Percentiles rank a stretch among this genome's conserved stretches.
These are phyloP conservation scores for Cosmia trapezina DNA, from an alignment of 2,888 invertebrate species.

Conservation along the genomic window DNA sequence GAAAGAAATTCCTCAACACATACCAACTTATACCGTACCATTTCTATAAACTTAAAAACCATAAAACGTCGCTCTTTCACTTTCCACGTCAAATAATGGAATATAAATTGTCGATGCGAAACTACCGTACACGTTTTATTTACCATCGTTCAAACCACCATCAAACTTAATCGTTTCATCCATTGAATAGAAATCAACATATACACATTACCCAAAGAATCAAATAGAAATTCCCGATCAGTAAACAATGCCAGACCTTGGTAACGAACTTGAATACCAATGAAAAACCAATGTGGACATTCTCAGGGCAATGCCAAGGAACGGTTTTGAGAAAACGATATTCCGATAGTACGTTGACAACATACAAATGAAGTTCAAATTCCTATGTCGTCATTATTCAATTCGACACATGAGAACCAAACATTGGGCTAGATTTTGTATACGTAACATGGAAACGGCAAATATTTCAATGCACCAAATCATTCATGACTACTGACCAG, in stretches of 20 bases:
- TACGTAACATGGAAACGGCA: not conserved
- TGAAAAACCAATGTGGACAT: conserved; percentile 75
- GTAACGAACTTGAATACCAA: conserved; percentile 79
- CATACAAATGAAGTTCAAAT: conserved; percentile 84
- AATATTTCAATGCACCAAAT: not conserved
- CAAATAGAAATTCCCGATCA: conserved; percentile 79
- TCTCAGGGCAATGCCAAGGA: conserved; percentile 85
- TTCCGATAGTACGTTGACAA: conserved; percentile 81
- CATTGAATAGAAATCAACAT: conserved; percentile 69
- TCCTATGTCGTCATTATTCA: conserved; percentile 82
- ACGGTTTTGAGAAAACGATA: conserved; percentile 89
- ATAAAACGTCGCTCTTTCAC: conserved; percentile 62
- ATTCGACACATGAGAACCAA: conserved; percentile 83
- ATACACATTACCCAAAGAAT: conserved; percentile 74
- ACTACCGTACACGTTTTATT: conserved; percentile 61
- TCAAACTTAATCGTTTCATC: conserved; percentile 68
- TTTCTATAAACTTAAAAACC: conserved; percentile 56
- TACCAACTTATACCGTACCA: conserved; percentile 28
- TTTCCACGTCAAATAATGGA: conserved; percentile 65
- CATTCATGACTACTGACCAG: not conserved
- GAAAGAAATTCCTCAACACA: conserved; percentile 28
- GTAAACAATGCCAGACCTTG: conserved; percentile 77
- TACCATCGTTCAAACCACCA: conserved; percentile 61
- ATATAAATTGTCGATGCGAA: conserved; percentile 65
- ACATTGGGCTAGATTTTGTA: conserved; percentile 61